Evolutionary conservation across 35 echinoderm and acorn worm species (phyloP).

Genomic region (Amphiura filiformis): DNA sequence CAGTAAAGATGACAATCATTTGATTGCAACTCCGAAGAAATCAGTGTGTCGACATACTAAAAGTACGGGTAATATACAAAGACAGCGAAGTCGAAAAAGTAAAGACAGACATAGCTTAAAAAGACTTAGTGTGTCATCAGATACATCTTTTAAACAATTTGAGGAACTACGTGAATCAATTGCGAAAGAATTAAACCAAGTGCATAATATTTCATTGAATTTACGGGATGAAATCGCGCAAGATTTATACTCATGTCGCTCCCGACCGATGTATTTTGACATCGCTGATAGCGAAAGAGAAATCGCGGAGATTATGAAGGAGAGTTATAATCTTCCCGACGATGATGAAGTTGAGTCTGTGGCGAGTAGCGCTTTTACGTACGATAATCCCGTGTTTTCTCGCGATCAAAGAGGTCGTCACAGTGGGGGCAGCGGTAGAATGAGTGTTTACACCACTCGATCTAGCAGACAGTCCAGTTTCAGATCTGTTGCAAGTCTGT

Average conservation of each 20-base stretch:
- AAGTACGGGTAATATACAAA: slow-evolving; percentile 30
- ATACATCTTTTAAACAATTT: slow-evolving; percentile 57
- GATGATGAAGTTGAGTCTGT: slow-evolving; percentile 59
- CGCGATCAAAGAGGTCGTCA: slow-evolving; percentile 25
- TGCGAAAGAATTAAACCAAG: slow-evolving; percentile 71
- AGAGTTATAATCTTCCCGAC: slow-evolving; percentile 63
- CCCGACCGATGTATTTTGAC: slow-evolving; percentile 82
- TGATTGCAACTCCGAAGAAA: neutral
- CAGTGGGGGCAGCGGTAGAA: slow-evolving; percentile 12
- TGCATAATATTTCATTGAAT: slow-evolving; percentile 72
- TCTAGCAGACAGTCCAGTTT: slow-evolving; percentile 88
- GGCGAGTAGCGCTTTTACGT: slow-evolving; percentile 82
- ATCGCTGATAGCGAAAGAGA: slow-evolving; percentile 78
- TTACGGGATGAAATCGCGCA: slow-evolving; percentile 70
- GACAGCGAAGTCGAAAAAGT: slow-evolving; percentile 32
- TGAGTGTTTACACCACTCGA: slow-evolving; percentile 17
- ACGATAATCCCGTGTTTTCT: slow-evolving; percentile 82
- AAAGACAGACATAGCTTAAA: slow-evolving; percentile 58
- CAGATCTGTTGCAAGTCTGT: slow-evolving; percentile 78
- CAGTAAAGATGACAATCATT: neutral
- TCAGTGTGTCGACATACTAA: neutral
- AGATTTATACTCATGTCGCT: slow-evolving; percentile 69
- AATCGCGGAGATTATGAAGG: slow-evolving; percentile 54
- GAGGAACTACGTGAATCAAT: slow-evolving; percentile 73
- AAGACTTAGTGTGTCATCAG: slow-evolving; percentile 52